Percentiles rank a stretch among this genome's conserved stretches.
Evolutionary conservation across 2,797 vertebrate species (phyloP).

Genomic region (Spea hammondii): DNA sequence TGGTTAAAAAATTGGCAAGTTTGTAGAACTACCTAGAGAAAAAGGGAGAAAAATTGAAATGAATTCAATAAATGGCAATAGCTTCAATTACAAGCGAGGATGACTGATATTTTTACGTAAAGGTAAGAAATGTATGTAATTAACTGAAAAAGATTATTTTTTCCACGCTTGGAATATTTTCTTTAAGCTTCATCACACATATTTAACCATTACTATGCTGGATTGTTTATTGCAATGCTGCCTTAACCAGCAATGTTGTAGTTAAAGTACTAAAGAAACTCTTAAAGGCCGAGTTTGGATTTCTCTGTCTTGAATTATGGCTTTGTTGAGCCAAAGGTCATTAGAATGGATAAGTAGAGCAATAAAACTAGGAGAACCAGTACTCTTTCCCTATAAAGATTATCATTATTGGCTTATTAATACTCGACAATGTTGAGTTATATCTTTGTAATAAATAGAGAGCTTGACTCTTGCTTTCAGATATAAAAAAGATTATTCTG

Average conservation of each 20-base stretch:
- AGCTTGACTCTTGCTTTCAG: conserved; percentile 53
- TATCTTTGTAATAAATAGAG: conserved; percentile 61
- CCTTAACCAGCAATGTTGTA: neutral
- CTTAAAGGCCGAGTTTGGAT: conserved; percentile 33
- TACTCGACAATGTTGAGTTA: conserved; percentile 62
- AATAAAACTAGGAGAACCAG: conserved; percentile 57
- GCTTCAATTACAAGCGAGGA: no score
- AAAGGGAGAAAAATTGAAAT: neutral
- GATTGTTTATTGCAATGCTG: neutral
- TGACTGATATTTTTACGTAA: no score
- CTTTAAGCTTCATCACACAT: no score
- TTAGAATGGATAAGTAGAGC: conserved; percentile 58
- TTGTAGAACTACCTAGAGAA: neutral
- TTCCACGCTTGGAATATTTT: no score
- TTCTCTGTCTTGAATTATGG: conserved; percentile 59
- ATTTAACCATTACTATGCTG: no score
- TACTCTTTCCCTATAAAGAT: conserved; percentile 58
- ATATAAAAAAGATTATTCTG: conserved; percentile 38
- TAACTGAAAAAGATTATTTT: no score
- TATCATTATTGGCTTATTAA: conserved; percentile 63
- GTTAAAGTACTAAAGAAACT: conserved; percentile 9
- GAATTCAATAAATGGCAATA: no score
- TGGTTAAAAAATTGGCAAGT: neutral
- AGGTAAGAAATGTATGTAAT: no score
- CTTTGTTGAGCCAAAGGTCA: conserved; percentile 58